Percentiles rank a stretch among this genome's conserved stretches.
phyloP scores from a whole-genome alignment of 1,140 invertebrate species.

The Anastatus disparis region DNA sequence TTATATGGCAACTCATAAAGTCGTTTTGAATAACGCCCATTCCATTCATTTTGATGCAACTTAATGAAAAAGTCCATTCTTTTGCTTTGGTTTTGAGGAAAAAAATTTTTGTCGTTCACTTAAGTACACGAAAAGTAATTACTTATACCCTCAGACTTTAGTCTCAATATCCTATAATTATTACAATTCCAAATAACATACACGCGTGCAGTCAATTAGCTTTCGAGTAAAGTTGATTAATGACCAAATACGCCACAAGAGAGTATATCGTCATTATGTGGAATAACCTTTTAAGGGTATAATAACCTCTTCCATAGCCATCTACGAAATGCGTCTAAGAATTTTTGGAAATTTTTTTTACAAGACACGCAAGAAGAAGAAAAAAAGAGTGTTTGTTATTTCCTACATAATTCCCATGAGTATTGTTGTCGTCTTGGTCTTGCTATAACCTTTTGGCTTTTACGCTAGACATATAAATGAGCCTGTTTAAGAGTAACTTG shows the following conservation, averaged over 20 bases:
- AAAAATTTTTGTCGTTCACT: not conserved
- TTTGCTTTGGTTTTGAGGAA: too few species aligned
- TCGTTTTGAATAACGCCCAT: too few species aligned
- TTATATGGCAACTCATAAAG: too few species aligned
- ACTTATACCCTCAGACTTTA: not conserved
- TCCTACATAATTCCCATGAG: not conserved
- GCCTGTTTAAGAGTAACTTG: conserved; percentile 39
- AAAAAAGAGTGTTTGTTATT: not conserved
- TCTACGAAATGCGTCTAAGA: conserved; percentile 8
- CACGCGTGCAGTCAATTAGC: conserved; percentile 15
- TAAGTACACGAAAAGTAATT: conserved; percentile 4
- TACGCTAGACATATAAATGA: conserved; percentile 38
- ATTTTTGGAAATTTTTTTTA: conserved; percentile 2
- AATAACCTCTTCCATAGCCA: too few species aligned
- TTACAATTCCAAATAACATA: not conserved
- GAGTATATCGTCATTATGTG: conserved; percentile 1
- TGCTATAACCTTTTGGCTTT: not conserved
- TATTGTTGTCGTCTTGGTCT: not conserved
- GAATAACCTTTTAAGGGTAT: conserved; percentile 2
- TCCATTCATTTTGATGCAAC: too few species aligned
- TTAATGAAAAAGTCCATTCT: too few species aligned
- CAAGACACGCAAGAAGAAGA: not conserved
- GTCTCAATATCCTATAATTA: conserved; percentile 12
- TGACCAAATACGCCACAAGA: not conserved
- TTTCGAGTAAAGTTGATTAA: conserved; percentile 13